phyloP scores from a whole-genome alignment of 2,797 vertebrate species.

The Artibeus lituratus region DNA sequence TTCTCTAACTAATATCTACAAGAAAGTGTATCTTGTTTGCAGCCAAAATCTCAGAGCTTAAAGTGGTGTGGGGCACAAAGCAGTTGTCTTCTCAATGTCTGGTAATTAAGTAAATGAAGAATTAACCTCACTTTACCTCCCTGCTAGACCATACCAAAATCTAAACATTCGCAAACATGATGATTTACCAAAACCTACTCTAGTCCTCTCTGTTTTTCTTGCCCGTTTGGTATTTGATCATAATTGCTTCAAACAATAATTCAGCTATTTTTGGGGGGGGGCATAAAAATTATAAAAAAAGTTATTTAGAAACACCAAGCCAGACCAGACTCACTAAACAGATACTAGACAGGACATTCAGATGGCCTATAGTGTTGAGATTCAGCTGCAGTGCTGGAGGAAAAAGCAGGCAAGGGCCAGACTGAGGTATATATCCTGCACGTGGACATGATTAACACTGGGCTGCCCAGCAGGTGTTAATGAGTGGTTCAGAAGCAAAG shows the following conservation, averaged over 20 bases:
- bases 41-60: neutral
- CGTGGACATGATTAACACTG: accelerated
- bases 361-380: neutral
- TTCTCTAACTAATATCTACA: neutral
- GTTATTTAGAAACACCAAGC: neutral
- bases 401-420: neutral
- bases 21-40: neutral
- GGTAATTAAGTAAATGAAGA: neutral
- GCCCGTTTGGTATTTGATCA: neutral
- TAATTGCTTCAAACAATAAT: neutral
- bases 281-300: neutral
- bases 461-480: neutral
- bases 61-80: neutral
- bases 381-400: neutral
- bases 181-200: neutral
- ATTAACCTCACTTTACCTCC: neutral
- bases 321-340: neutral
- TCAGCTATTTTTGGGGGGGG: neutral
- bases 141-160: neutral
- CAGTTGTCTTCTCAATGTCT: neutral
- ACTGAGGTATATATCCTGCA: neutral
- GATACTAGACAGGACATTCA: neutral
- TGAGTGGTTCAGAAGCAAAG: neutral
- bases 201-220: neutral
- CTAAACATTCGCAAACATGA: neutral